A percentile compares a stretch with the other conserved stretches of the same genome.
Evolutionary conservation across 2,113 vertebrate genomes (phyloP).

Genomic region (Aegithalos caudatus): DNA sequence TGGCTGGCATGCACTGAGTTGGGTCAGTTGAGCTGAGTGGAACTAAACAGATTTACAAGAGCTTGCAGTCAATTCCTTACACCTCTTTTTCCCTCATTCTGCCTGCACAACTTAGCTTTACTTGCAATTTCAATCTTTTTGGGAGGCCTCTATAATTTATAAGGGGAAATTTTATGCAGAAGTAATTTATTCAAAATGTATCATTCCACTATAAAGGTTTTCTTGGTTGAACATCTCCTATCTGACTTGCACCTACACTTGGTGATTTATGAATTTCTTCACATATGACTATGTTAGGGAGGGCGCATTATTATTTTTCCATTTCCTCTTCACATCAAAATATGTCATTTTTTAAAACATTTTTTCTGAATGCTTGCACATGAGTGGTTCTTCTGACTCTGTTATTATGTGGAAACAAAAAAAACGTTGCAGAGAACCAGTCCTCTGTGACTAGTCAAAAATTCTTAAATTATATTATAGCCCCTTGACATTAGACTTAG

Average conservation of each 20-base stretch:
- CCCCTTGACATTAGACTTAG: neutral
- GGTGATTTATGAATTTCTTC: neutral
- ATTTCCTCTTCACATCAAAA: neutral
- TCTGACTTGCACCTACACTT: neutral
- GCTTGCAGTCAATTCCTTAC: neutral
- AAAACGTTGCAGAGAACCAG: neutral
- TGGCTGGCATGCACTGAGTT: neutral
- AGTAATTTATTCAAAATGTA: neutral
- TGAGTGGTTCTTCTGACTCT: neutral
- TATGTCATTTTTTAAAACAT: neutral
- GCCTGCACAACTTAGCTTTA: neutral
- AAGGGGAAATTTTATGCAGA: neutral
- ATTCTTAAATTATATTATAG: neutral
- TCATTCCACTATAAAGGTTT: neutral
- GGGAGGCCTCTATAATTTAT: neutral
- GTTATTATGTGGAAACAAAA: neutral
- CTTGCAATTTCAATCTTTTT: neutral
- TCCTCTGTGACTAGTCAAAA: neutral
- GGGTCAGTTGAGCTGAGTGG: neutral
- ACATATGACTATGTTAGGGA: neutral
- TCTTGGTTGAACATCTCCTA: neutral
- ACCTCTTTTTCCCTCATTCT: neutral
- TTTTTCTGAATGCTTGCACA: neutral
- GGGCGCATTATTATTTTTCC: neutral
- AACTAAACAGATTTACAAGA: neutral